Base-by-base conservation (phyloP, 2,113 vertebrate genomes). In the Paramormyrops kingsleyae region DNA sequence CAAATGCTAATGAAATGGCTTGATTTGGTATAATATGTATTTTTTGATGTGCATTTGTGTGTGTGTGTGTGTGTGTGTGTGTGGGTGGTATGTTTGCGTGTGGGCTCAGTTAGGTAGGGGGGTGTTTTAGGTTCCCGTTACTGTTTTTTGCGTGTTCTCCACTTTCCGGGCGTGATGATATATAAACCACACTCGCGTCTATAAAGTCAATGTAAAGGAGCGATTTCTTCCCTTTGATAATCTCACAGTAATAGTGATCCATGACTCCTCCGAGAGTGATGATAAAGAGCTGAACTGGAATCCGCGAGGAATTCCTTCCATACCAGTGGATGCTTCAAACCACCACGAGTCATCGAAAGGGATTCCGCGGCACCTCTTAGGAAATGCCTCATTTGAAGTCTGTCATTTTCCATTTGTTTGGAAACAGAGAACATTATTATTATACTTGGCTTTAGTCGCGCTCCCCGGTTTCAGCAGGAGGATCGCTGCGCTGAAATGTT, bases 391-490 rank as follows among this genome's bases (percentile, higher is more conserved):
- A 24, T n/a, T n/a, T 12, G 74, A 39, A 42, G 15, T 24, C 31
- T 90, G 77, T 88, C 87, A 88, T 88, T 35, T 85, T 85, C 19
- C 42, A n/a, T 88, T n/a, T 66, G 46, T 90, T 47, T 85, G 74
- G 10, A 47, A 88, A 80, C 62, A 53, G 52, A 83, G 42, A 70
- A 31, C 21, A 88, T 88, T 83, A 59, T 90, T 59, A 46, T 85
- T 85, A 62, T 12, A 62, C 80, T 85, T 83, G 52, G 87, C 83
- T 83, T 31, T 35, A 56, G 27, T 90, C n/a, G 83, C 50, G n/a
- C 70, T 62, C 46, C 77, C 31, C 5, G 27, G 50, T 84, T 52
- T 47, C 77, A 46, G 53, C 77, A 70, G 74, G 35, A 21, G 44
- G 56, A 52, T 15, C 35, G n/a, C 24, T 85, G 77, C 7, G 47